Evolutionary conservation across 2,888 invertebrate genomes (phyloP).

Genomic region (Platycnemis pennipes): DNA sequence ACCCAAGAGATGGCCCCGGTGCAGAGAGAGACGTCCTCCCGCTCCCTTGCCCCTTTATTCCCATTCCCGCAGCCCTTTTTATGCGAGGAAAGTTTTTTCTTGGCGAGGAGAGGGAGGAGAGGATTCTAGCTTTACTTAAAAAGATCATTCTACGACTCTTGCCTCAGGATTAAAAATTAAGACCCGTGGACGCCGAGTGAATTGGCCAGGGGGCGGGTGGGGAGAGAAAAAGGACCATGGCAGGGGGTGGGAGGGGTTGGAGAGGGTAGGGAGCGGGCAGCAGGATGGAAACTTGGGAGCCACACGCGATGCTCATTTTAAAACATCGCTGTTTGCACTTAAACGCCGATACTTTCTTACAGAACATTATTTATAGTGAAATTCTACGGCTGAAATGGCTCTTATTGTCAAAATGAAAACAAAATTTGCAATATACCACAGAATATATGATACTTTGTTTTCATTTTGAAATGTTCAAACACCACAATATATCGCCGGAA

Average conservation of each 20-base stretch:
- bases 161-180: conserved; percentile 60
- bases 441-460: too few relatives aligned
- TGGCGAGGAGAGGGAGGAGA: conserved; percentile 6
- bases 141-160: conserved; percentile 54
- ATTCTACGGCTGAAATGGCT: too few relatives aligned
- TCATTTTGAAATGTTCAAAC: too few relatives aligned
- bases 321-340: background rate
- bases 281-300: background rate
- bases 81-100: background rate
- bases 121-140: conserved; percentile 56
- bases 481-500: too few relatives aligned
- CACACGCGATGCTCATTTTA: background rate
- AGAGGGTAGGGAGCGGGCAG: background rate
- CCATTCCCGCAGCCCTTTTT: background rate
- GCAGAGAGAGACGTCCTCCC: conserved; percentile 12
- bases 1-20: conserved; percentile 19
- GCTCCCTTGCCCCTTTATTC: background rate
- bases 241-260: background rate
- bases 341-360: too few relatives aligned
- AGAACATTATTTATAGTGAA: too few relatives aligned
- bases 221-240: background rate
- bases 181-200: conserved; percentile 34
- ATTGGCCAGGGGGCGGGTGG: background rate
- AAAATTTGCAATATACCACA: too few relatives aligned
- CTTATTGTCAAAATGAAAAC: too few relatives aligned